Evolutionary conservation across 1,140 invertebrate species (phyloP).

Genomic region (Dendrolimus kikuchii): DNA sequence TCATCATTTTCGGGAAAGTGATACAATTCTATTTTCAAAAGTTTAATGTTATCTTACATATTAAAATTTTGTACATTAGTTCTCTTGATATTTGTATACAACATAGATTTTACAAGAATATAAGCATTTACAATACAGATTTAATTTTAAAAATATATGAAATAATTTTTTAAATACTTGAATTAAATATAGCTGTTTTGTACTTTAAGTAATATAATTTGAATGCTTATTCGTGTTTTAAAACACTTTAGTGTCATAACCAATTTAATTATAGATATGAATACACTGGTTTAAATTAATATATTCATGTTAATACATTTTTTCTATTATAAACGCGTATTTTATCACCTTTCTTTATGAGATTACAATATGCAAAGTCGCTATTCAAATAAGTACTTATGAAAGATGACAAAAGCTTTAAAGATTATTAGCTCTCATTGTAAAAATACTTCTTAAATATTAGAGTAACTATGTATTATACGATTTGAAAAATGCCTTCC

Average conservation of each 20-base stretch:
- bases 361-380: not conserved
- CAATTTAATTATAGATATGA: conserved; percentile 4
- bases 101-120: conserved; percentile 5
- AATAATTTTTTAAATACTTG: conserved; percentile 1
- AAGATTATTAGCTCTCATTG: not conserved
- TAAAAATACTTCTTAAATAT: not conserved
- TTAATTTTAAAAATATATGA: conserved; percentile 1
- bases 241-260: no score
- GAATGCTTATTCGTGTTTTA: not conserved
- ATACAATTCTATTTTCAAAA: no score
- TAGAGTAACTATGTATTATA: conserved; percentile 11
- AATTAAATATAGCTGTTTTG: conserved; percentile 14
- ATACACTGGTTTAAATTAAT: conserved; percentile 24
- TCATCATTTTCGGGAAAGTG: no score
- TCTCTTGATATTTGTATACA: conserved; percentile 11
- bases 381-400: not conserved
- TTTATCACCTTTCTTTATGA: conserved; percentile 8
- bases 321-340: not conserved
- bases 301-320: conserved; percentile 3
- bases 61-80: conserved; percentile 23
- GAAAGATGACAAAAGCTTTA: conserved; percentile 6
- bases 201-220: conserved; percentile 14
- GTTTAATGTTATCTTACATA: no score
- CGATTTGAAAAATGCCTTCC: conserved; percentile 36
- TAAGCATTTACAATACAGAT: conserved; percentile 8